Evolutionary conservation across 2,797 vertebrate genomes (phyloP), one percentile per base, ranked within the genome.

Genomic region (Siniperca scherzeri): DNA sequence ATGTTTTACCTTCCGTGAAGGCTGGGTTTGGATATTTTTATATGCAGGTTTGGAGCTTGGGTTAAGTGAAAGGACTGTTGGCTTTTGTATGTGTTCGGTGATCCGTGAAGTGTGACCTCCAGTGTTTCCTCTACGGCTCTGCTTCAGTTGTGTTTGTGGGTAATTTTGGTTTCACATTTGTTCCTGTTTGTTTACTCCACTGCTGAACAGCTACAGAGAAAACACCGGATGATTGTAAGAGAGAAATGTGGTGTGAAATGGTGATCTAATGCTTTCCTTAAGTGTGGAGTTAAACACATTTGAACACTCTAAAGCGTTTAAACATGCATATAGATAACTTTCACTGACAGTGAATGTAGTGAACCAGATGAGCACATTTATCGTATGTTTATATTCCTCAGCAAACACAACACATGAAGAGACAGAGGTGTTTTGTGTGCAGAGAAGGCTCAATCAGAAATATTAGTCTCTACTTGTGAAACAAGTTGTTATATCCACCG

Each of bases 1-100:
- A 7, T 36, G 67, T 83, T 75, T 82, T 78, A 46, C 92, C 95
- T 94, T 95, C 94, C 87, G 82, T 94, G 95, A 95, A 95, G 95
- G 94, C 17, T 27, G 61, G 30, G 53, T 21, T 22, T 70, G 72
- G 71, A 19, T 74, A 42, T 73, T 89, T 89, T 87, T 85, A 40
- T 60, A 76, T 7, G 77, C 74, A 42, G 87, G 81, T 79, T 52
- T 25, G 33, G 64, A 64, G 78, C 40, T 62, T 19, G 1, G 59
- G 56, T 53, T 19, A 3, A 11, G 33, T 62, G 61, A 6, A 60
- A 74, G 40, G 55, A 55, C 55, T 50, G 78, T 42, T 68, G 77
- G 68, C 38, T 75, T 61, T 48, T 77, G 46, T 55, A 2, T 21
- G 17, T 68, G 50, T 5, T 60, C 22, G 17, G 40, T 59, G 59